Evolutionary conservation across 2,113 vertebrate genomes (phyloP), one percentile per base, ranked within the genome.

Genomic region (Formicarius rufipectus): DNA sequence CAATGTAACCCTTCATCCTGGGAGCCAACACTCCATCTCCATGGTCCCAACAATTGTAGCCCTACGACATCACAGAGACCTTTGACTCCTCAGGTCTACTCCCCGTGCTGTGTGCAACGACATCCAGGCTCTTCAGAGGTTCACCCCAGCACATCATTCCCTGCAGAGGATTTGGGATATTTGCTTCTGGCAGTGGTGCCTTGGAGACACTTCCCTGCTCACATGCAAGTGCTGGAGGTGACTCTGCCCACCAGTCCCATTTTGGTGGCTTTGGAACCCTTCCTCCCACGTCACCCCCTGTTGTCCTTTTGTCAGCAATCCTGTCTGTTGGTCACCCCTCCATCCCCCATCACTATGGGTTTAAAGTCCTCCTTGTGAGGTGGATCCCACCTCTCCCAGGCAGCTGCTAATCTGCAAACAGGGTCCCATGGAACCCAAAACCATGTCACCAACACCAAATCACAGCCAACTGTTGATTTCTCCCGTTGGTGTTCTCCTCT

Each of bases 41-140:
- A 42, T 3, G 5, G n/a, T 28, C 30, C 39, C 58, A 67, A 5
- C 5, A 40, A 50, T 0, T 7, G 2, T 4, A 62, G 52, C 7
- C 2, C 23, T 71, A 35, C 4, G 40, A 6, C 13, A 23, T 31
- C 45, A 25, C 2, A 4, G 9, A 66, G 40, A 23, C 20, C 50
- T 44, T 21, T 5, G 14, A 20, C 3, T 16, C 23, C 37, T 42
- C 47, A 19, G 4, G 14, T 81, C 58, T 39, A n/a, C 19, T 39
- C n/a, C 47, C 3, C 2, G 10, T 9, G 8, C 7, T 33, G 11
- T 40, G n/a, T 53, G n/a, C 12, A 28, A 28, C 4, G 40, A 17
- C 22, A 15, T 3, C 31, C 35, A 69, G 35, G 35, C 31, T 64
- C 25, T 71, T 90, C 6, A 24, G 73, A 72, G 42, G 49, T 24